A percentile compares a stretch with the other conserved stretches of the same genome.
Conservation (phyloP, 2,797 vertebrate species). For the Sciurus carolinensis region DNA sequence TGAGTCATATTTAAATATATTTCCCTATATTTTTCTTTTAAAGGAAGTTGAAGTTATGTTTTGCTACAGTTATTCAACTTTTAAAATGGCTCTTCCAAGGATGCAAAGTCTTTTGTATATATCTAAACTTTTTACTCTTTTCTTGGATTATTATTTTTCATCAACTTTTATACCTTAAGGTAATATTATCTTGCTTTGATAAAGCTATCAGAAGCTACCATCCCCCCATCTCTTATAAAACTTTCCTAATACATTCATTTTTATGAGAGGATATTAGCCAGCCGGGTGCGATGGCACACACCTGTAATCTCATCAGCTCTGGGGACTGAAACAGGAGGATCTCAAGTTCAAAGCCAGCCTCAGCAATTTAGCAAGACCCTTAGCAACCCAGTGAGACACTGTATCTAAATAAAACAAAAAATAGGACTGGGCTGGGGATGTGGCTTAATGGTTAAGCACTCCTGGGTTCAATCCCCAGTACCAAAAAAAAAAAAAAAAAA, state of each 20-base stretch:
- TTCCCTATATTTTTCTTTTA: background rate
- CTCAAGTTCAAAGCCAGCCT: too few relatives aligned
- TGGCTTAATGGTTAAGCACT: too few relatives aligned
- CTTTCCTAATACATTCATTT: constrained; percentile 46
- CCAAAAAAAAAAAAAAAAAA: too few relatives aligned
- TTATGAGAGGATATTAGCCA: background rate
- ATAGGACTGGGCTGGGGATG: too few relatives aligned
- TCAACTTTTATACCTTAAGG: constrained; percentile 50
- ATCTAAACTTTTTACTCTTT: constrained; percentile 34
- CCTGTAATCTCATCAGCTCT: too few relatives aligned
- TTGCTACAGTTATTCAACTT: constrained; percentile 18
- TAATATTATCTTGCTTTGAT: constrained; percentile 46
- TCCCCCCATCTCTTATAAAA: background rate
- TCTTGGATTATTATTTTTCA: constrained; percentile 36
- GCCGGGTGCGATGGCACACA: too few relatives aligned
- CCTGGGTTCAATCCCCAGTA: too few relatives aligned
- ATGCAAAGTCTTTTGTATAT: background rate
- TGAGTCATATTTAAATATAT: constrained; percentile 27
- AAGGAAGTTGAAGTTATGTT: constrained; percentile 43
- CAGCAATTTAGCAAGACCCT: too few relatives aligned
- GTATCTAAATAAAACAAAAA: too few relatives aligned
- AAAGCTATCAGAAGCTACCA: constrained; percentile 44
- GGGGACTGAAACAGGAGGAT: too few relatives aligned
- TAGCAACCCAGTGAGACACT: too few relatives aligned
- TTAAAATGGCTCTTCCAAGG: constrained; percentile 45